Evolutionary conservation across 2,113 vertebrate species (phyloP), one percentile per base, ranked within the genome.

Genomic region (Nerophis lumbriciformis): DNA sequence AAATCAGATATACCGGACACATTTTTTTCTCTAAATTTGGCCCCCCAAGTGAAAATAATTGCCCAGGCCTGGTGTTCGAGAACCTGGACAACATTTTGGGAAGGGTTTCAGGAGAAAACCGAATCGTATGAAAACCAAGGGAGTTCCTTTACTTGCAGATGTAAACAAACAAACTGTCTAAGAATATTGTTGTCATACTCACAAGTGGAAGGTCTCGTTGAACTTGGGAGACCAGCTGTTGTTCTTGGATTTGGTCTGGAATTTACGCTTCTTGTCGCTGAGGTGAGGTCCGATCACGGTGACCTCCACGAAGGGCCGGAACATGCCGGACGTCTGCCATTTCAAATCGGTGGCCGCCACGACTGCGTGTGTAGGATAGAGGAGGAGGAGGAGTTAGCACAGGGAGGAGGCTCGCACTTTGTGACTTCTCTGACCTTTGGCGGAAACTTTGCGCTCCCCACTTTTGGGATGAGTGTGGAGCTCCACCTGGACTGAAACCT

Each of bases 141-240:
- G 1, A 28, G 28, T 28, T 28, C 28, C 28, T 28, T 28, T 28
- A 28, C 3, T 19, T 28, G 28, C 28, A 28, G 28, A 28, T 28
- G 28, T 28, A 28, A 28, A 28, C 1, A 28, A 28, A 28, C 28
- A 28, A 28, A 28, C 21, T 3, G 2, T 28, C 13, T 5, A 6
- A 60, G 7, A 63, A n/a, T 1, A 5, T 9, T 8, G 0, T 7
- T 8, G 0, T 9, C 14, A 4, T 19, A 71, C 90, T 94, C 85
- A 99, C 97, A 98, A 99, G 76, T 98, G 93, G 79, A 99, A 99
- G 0, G 91, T 98, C 85, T 99, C 97, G 8, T 96, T 98, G 90
- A 94, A 99, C 68, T 98, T 98, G 36, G 97, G 97, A 19, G 95
- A 91, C 97, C 97, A 99, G 90, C 93, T 97, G 92, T 98, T 99